Evolutionary conservation across 2,888 invertebrate species (phyloP).

Genomic region (Himalopsyche japonica): DNA sequence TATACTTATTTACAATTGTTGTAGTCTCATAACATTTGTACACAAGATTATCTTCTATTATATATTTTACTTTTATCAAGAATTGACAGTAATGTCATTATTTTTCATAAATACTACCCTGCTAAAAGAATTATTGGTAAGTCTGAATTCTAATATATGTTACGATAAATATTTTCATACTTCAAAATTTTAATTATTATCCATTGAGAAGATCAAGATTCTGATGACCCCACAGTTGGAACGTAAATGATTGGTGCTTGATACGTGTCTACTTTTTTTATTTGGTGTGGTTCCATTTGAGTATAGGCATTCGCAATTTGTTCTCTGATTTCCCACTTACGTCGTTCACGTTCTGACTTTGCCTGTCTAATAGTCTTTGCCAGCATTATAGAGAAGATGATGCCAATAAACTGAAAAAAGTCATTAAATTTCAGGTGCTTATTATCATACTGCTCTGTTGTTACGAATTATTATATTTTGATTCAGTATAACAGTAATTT

Average conservation of each 20-base stretch:
- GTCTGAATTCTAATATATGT: too few species aligned
- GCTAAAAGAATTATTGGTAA: too few species aligned
- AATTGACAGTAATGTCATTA: too few species aligned
- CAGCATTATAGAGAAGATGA: slow-evolving; percentile 86
- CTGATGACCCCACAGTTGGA: slow-evolving; percentile 22
- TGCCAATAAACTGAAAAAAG: slow-evolving; percentile 74
- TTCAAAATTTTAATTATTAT: neutral
- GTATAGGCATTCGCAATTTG: slow-evolving; percentile 60
- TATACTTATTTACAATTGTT: neutral
- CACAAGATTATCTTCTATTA: neutral
- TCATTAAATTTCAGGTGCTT: neutral
- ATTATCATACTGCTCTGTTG: too few species aligned
- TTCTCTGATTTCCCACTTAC: slow-evolving; percentile 70
- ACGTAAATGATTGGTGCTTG: slow-evolving; percentile 32
- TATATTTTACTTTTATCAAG: neutral
- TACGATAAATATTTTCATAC: neutral
- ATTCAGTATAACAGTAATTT: too few species aligned
- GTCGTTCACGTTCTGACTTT: slow-evolving; percentile 72
- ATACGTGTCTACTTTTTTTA: slow-evolving; percentile 12
- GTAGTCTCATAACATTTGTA: neutral
- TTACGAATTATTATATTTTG: too few species aligned
- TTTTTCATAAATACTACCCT: too few species aligned
- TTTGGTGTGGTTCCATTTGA: slow-evolving; percentile 31
- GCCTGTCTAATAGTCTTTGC: slow-evolving; percentile 82
- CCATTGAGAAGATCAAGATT: slow-evolving; percentile 1